These are phyloP conservation scores for Tonatia bakeri DNA, from an alignment of 2,113 vertebrate genomes.

Conservation along the genomic window DNA sequence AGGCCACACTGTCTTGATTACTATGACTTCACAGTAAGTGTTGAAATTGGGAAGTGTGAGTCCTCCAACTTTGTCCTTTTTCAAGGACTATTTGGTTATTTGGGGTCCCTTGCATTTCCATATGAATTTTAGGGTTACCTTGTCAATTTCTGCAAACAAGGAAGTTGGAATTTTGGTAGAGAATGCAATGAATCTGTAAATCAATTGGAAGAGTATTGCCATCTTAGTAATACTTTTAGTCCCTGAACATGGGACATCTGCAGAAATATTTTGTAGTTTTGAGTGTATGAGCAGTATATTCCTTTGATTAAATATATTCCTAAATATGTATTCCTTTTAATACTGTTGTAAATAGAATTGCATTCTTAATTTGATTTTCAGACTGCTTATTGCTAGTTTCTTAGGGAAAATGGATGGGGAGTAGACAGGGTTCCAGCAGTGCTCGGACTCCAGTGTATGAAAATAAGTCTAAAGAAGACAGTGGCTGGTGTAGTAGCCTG, in stretches of 20 bases:
- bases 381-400: not conserved
- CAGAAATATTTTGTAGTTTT: not conserved
- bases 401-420: not conserved
- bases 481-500: not conserved
- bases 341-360: not conserved
- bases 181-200: not conserved
- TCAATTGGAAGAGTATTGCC: not conserved
- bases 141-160: not conserved
- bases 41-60: not conserved
- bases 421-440: not conserved
- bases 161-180: not conserved
- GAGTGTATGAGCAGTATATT: not conserved
- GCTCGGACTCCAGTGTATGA: not conserved
- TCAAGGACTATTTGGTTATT: not conserved
- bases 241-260: not conserved
- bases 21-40: not conserved
- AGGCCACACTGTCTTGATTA: not conserved
- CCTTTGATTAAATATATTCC: constrained; percentile 12
- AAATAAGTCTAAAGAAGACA: not conserved
- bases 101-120: not conserved
- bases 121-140: not conserved
- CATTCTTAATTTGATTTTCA: constrained; percentile 33
- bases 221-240: not conserved
- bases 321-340: not conserved
- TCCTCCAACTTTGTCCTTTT: not conserved